Evolutionary conservation across 2,888 invertebrate genomes (phyloP), one percentile per base, ranked within the genome.

Genomic region (Pristionchus maxplancki): DNA sequence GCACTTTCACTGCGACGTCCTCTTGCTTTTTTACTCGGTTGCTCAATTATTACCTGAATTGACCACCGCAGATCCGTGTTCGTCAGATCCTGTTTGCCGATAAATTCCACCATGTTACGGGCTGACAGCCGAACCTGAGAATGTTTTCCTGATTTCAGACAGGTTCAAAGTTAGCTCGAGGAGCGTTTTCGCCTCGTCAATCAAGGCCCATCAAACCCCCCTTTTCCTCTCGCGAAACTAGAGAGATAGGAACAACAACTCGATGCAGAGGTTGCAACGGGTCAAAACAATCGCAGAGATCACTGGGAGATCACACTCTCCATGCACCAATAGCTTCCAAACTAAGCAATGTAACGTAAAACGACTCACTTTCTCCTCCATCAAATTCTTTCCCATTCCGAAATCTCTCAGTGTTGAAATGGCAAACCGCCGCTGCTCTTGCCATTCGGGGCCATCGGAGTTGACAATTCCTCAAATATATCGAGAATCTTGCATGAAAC

Each of bases 341-440:
- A n/a, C n/a, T n/a, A n/a, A n/a, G n/a, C n/a, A n/a, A n/a, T n/a
- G n/a, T n/a, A n/a, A n/a, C n/a, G n/a, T n/a, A 24, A 37, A 3
- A 3, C 11, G 37, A 28, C 78, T 44, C 3, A 9, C 81, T 24
- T 81, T 44, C 11, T 81, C 81, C 17, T 50, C 78, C 78, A 78
- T 78, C 40, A 78, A 13, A 78, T 78, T 78, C 28, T 44, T 78
- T 5, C 78, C 78, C 78, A 78, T 78, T 78, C 78, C 78, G 78
- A 78, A 78, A 13, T 78, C 78, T 44, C 40, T 31, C 13, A 78
- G 44, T 3, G 34, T 78, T 24, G 40, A 24, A 24, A 78, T 78
- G 5, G 78, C 78, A 9, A 37, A 28, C 50, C 28, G 11, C 31
- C 81, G 28, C 31, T 81, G 81, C 50, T 81, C 81, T 24, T 28